Evolutionary conservation across 1,140 invertebrate species (phyloP).

Genomic region (Plectrocnemia conspersa): DNA sequence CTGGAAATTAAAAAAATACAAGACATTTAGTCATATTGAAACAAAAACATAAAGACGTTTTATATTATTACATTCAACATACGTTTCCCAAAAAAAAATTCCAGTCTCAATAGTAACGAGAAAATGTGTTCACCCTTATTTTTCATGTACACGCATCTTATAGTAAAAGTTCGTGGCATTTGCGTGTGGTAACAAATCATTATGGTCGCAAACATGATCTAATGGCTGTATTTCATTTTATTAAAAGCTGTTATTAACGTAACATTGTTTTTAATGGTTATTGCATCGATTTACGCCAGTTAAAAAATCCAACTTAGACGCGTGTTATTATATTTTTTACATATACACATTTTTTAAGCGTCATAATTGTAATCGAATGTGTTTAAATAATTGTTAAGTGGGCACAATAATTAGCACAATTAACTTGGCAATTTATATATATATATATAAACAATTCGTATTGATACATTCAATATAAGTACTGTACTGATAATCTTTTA

Average conservation of each 20-base stretch:
- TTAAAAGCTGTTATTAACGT: constrained; percentile 32
- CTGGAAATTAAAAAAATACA: too few relatives aligned
- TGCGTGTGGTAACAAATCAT: constrained; percentile 28
- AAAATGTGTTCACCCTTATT: not conserved
- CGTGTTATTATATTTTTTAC: too few relatives aligned
- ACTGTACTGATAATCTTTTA: too few relatives aligned
- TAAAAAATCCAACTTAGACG: constrained; percentile 6
- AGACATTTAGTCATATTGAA: too few relatives aligned
- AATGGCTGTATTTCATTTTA: constrained; percentile 30
- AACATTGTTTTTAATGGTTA: constrained; percentile 18
- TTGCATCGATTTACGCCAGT: constrained; percentile 13
- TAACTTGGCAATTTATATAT: too few relatives aligned
- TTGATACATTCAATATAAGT: too few relatives aligned
- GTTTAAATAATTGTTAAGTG: too few relatives aligned
- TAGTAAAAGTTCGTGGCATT: constrained; percentile 9
- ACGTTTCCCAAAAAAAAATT: not conserved
- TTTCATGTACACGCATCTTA: too few relatives aligned
- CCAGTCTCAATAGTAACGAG: not conserved
- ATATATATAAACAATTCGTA: too few relatives aligned
- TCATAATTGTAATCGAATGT: too few relatives aligned
- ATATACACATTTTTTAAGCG: too few relatives aligned
- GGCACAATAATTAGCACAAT: too few relatives aligned
- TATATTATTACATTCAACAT: not conserved
- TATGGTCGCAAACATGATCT: constrained; percentile 20
- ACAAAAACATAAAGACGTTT: not conserved